Conservation (phyloP, 2,888 invertebrate genomes). For the Drosophila siamana region DNA sequence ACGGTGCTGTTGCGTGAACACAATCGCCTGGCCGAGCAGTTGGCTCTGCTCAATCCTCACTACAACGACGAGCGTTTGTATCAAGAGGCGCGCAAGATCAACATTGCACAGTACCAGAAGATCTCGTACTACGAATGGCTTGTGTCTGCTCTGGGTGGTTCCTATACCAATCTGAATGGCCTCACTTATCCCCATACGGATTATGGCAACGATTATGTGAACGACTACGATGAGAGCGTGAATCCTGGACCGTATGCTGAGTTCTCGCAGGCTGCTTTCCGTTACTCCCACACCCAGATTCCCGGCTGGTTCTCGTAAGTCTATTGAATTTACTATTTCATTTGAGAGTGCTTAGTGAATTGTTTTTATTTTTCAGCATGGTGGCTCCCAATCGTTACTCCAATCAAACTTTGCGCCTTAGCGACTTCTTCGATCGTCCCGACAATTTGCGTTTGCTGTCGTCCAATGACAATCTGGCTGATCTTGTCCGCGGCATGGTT, state of each 20-base stretch:
- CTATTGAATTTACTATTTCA: neutral
- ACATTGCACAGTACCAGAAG: conserved; percentile 86
- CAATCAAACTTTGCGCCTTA: conserved; percentile 77
- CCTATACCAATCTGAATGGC: conserved; percentile 71
- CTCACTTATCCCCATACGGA: conserved; percentile 64
- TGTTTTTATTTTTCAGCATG: conserved; percentile 54
- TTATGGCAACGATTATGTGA: conserved; percentile 81
- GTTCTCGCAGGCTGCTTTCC: conserved; percentile 88
- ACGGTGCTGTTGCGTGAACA: conserved; percentile 86
- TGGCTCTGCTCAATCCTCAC: conserved; percentile 85
- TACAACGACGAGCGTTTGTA: conserved; percentile 86
- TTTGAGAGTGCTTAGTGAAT: neutral
- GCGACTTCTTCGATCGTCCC: conserved; percentile 71
- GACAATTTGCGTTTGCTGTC: conserved; percentile 79
- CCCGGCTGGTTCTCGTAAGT: conserved; percentile 86
- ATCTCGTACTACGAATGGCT: conserved; percentile 86
- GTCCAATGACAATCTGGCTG: conserved; percentile 87
- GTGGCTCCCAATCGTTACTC: conserved; percentile 67
- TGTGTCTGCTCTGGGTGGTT: conserved; percentile 83
- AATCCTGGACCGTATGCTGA: conserved; percentile 87
- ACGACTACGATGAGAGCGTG: conserved; percentile 86
- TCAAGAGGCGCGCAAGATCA: conserved; percentile 85
- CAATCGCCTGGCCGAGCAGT: conserved; percentile 85
- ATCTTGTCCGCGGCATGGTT: conserved; percentile 89
- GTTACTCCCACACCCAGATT: conserved; percentile 88